A percentile compares a stretch with the other conserved stretches of the same genome.
Evolutionary conservation across 2,888 invertebrate genomes (phyloP).

Genomic region (Xestoiulus laeticollis): DNA sequence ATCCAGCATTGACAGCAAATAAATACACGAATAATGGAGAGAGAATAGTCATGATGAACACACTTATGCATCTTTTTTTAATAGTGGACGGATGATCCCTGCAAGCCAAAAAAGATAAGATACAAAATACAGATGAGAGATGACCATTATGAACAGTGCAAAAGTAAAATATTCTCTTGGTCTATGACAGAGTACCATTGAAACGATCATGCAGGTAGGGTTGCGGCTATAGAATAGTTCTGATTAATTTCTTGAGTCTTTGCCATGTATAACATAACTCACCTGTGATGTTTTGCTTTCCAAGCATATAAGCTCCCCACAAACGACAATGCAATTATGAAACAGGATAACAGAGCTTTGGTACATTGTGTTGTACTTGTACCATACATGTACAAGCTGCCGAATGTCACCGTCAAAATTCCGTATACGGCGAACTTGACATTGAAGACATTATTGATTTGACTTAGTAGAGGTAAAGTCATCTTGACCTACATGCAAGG

Average conservation of each 20-base stretch:
- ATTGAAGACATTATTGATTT: neutral
- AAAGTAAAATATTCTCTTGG: too few relatives aligned
- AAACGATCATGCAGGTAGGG: too few relatives aligned
- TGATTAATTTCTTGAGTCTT: too few relatives aligned
- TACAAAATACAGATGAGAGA: neutral
- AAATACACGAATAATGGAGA: constrained; percentile 53
- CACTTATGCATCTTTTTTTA: constrained; percentile 52
- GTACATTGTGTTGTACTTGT: neutral
- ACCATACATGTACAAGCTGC: neutral
- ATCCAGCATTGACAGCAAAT: neutral
- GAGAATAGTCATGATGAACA: constrained; percentile 49
- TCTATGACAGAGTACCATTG: too few relatives aligned
- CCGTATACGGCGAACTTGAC: neutral
- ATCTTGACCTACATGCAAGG: neutral
- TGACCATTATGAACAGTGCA: too few relatives aligned
- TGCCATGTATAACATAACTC: neutral
- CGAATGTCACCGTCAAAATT: constrained; percentile 6
- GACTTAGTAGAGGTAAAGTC: neutral
- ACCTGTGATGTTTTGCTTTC: constrained; percentile 53
- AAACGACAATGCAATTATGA: constrained; percentile 56
- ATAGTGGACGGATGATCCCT: constrained; percentile 53
- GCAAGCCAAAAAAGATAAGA: neutral
- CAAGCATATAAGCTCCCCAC: constrained; percentile 58
- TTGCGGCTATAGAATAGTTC: too few relatives aligned
- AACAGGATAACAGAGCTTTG: constrained; percentile 54